Evolutionary conservation across 2,113 vertebrate species (phyloP).

Genomic region (Saccopteryx leptura): DNA sequence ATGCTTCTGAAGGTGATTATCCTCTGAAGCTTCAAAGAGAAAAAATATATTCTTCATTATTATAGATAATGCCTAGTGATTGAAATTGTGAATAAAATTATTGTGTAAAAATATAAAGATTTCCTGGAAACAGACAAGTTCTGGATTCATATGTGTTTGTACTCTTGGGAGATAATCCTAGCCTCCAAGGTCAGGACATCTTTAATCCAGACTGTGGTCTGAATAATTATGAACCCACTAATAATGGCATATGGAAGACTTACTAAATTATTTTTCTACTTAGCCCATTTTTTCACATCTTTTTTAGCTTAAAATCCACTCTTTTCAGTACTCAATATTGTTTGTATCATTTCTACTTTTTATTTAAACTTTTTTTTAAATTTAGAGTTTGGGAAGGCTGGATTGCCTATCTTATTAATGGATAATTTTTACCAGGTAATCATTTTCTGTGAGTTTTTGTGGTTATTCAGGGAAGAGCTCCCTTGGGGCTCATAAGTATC

Average conservation of each 20-base stretch:
- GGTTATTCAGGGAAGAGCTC: not conserved
- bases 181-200: slow-evolving; percentile 69
- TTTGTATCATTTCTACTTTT: not conserved
- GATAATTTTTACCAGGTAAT: not conserved
- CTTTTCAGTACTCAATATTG: not conserved
- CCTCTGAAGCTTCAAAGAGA: not conserved
- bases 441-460: not conserved
- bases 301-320: slow-evolving; percentile 13
- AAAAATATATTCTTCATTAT: not conserved
- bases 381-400: slow-evolving; percentile 7
- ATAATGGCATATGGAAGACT: not conserved
- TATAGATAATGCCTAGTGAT: slow-evolving; percentile 38
- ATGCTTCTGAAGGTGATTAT: slow-evolving; percentile 18
- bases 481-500: slow-evolving; percentile 26
- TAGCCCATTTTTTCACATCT: not conserved
- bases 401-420: slow-evolving; percentile 11
- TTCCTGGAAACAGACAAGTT: slow-evolving; percentile 77
- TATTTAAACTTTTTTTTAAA: not conserved
- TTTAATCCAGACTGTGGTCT: slow-evolving; percentile 13
- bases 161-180: slow-evolving; percentile 67
- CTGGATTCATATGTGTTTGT: slow-evolving; percentile 52
- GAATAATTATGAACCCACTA: not conserved
- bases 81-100: slow-evolving; percentile 75
- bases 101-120: slow-evolving; percentile 71
- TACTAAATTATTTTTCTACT: not conserved